A percentile compares a stretch with the other conserved stretches of the same genome.
Evolutionary conservation across 2,113 vertebrate genomes (phyloP).

Genomic region (Pachypanchax playfairii): DNA sequence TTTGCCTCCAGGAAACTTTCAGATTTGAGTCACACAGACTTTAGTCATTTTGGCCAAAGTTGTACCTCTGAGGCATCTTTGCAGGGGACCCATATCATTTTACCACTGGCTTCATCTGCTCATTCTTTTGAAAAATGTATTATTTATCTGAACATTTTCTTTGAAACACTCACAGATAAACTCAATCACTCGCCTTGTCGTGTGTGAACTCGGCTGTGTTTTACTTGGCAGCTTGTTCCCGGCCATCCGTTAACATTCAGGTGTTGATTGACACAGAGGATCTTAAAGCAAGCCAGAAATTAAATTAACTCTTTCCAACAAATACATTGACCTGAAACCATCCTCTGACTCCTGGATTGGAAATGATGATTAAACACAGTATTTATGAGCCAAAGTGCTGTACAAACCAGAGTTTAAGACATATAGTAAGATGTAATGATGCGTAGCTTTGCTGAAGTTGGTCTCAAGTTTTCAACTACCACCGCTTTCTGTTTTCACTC

Average conservation of each 20-base stretch:
- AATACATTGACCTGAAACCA: background rate
- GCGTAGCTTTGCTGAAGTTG: conserved; percentile 2
- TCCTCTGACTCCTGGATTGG: background rate
- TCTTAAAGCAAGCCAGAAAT: background rate
- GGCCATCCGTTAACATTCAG: background rate
- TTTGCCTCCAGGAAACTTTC: conserved; percentile 47
- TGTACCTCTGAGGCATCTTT: conserved; percentile 28
- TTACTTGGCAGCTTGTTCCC: background rate
- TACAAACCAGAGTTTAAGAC: conserved; percentile 6
- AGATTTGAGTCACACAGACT: conserved; percentile 42
- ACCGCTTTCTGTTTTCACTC: conserved; percentile 42
- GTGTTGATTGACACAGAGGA: background rate
- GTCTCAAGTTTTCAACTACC: conserved; percentile 32
- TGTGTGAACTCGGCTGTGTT: background rate
- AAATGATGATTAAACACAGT: background rate
- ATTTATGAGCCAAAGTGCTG: background rate
- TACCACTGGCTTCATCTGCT: conserved; percentile 22
- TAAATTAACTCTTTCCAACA: too few species aligned
- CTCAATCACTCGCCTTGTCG: conserved; percentile 9
- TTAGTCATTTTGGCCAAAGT: conserved; percentile 29
- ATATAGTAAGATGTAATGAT: conserved; percentile 20
- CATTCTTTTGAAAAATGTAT: conserved; percentile 27
- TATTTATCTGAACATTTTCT: conserved; percentile 31
- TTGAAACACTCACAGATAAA: conserved; percentile 12
- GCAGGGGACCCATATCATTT: conserved; percentile 40